phyloP scores from a whole-genome alignment of 2,113 vertebrate species.

The Ornithorhynchus anatinus region DNA sequence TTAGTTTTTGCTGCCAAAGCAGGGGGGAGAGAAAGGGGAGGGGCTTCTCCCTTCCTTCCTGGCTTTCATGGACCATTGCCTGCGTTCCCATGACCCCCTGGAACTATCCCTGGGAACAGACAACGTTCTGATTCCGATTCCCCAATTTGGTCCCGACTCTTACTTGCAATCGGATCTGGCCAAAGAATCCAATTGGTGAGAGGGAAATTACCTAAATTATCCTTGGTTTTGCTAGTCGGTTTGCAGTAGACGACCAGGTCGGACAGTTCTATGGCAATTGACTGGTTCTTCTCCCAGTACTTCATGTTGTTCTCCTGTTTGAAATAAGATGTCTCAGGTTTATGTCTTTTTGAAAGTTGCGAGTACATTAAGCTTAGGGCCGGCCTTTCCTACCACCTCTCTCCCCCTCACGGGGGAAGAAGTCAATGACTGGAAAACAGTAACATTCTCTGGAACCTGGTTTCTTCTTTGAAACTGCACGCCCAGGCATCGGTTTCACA shows the following conservation, averaged over 20 bases:
- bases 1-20: too few relatives aligned
- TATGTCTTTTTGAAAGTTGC: background rate
- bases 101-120: too few relatives aligned
- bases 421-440: background rate
- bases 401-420: background rate
- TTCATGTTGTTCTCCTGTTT: constrained; percentile 80
- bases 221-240: constrained; percentile 94
- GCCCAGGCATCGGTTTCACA: background rate
- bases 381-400: accelerated
- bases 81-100: too few relatives aligned
- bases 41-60: too few relatives aligned
- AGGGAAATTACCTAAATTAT: constrained; percentile 82
- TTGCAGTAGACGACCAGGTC: constrained; percentile 96
- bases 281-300: constrained; percentile 87
- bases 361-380: accelerated
- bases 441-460: background rate
- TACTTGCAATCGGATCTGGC: too few relatives aligned
- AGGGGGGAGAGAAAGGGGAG: too few relatives aligned
- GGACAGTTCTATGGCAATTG: constrained; percentile 93
- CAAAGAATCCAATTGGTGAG: background rate
- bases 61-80: too few relatives aligned
- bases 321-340: background rate
- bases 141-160: too few relatives aligned
- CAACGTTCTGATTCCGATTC: too few relatives aligned
- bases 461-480: background rate